Base-by-base conservation (phyloP, 2,888 invertebrate species). In the Bellardia pandia region DNA sequence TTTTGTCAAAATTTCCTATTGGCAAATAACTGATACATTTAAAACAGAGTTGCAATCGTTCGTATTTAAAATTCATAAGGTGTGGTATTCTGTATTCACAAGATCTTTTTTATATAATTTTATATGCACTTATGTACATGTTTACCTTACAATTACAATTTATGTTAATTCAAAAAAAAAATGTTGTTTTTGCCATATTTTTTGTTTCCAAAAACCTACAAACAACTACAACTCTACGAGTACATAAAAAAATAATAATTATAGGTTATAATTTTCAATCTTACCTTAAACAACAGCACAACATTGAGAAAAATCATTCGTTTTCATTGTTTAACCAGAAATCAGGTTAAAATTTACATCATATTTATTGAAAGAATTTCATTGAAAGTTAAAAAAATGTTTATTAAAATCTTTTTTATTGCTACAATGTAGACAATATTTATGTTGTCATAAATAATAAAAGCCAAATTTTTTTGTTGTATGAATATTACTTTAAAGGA, bases 271-370 rank as follows among this genome's bases (percentile, higher is more conserved):
- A 56, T 40, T 58, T 58, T 51, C n/a, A 42, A 13, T 69, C n/a
- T 14, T 14, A 30, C 11, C 9, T 48, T 14, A 40, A 11, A 56
- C 40, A 30, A 30, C 75, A 13, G 45, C 45, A 51, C 80, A 86
- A 78, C 74, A 82, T 77, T 76, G 69, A 23, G 45, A 76, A 76
- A 42, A 82, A 60, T 75, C 48, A 83, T 69, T 68, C 33, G n/a
- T 51, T 76, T 60, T 75, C 1, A 75, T 56, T 79, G 30, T 33
- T 58, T 40, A 16, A 51, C 23, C 5, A 56, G 13, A 83, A 79
- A 72, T 71, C 48, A 45, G 71, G 71, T 80, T 86, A 83, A 83
- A 86, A 86, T 76, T 86, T 72, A 68, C 80, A 86, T 83, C 72
- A 80, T 53, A 83, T 77, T 45, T 45, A 72, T 60, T 60, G 4